Conservation (phyloP, 2,888 invertebrate genomes). For the Exocentrus adspersus region DNA sequence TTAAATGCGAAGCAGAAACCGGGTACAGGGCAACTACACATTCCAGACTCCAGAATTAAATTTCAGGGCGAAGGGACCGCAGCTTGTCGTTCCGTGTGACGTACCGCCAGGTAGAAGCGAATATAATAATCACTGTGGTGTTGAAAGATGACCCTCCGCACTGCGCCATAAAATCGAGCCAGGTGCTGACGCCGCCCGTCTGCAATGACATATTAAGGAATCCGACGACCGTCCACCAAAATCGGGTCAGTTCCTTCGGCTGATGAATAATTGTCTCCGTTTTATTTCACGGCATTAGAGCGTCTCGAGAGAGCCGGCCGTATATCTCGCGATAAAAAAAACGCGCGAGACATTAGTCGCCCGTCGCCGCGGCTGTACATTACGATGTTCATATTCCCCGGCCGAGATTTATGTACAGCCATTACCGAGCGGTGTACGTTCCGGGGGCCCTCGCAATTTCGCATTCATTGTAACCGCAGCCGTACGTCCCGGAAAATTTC, state of each 20-base stretch:
- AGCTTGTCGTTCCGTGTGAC: too few species aligned
- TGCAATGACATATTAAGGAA: neutral
- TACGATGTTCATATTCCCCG: constrained; percentile 55
- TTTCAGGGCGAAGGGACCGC: too few species aligned
- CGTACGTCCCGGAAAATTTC: constrained; percentile 48
- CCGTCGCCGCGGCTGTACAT: constrained; percentile 48
- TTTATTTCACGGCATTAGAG: constrained; percentile 19
- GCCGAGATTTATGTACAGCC: constrained; percentile 53
- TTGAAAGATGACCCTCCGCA: too few species aligned
- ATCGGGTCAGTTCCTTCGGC: neutral
- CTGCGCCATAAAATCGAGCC: neutral
- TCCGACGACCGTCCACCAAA: neutral
- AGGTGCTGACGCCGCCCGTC: neutral
- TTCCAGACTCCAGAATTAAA: too few species aligned
- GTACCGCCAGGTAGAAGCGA: too few species aligned
- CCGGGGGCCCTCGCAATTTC: constrained; percentile 53
- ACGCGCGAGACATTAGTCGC: constrained; percentile 47
- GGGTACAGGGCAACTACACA: too few species aligned
- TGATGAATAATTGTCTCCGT: constrained; percentile 21
- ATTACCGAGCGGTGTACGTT: constrained; percentile 53
- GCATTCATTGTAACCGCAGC: constrained; percentile 54
- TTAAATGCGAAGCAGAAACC: too few species aligned
- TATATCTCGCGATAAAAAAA: constrained; percentile 31
- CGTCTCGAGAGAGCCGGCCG: constrained; percentile 9
- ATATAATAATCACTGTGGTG: too few species aligned